Conservation (phyloP, 2,113 vertebrate species). For the Nannospalax galili region DNA sequence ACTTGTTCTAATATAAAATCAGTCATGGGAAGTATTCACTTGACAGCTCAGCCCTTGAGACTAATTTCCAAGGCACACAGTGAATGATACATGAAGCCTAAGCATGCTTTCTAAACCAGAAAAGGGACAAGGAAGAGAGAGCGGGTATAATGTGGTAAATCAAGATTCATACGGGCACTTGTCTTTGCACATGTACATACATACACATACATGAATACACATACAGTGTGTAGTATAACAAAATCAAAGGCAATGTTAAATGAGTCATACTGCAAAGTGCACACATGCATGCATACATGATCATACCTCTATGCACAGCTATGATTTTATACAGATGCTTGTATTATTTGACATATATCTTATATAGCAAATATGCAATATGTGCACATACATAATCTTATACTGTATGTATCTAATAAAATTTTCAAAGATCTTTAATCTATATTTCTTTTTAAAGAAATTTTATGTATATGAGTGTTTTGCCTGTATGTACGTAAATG, state of each 20-base stretch:
- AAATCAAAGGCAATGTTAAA: not conserved
- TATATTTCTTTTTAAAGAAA: too few relatives aligned
- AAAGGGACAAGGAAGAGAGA: not conserved
- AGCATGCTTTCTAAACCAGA: not conserved
- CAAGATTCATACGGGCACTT: not conserved
- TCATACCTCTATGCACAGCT: not conserved
- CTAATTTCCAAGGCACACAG: conserved; percentile 57
- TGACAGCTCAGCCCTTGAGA: conserved; percentile 68
- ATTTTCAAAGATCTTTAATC: not conserved
- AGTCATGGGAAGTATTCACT: conserved; percentile 45
- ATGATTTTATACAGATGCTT: not conserved
- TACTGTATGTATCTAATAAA: not conserved
- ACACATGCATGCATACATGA: too few relatives aligned
- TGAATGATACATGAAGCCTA: conserved; percentile 60
- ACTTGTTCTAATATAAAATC: conserved; percentile 69
- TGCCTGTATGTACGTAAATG: too few relatives aligned
- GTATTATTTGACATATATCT: not conserved
- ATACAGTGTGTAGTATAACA: not conserved
- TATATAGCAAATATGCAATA: not conserved
- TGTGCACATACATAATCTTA: not conserved
- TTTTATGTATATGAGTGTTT: too few relatives aligned
- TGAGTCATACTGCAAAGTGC: not conserved
- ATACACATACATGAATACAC: too few relatives aligned
- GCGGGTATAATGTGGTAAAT: not conserved
- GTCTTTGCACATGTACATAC: too few relatives aligned